Evolutionary conservation across 1,140 invertebrate genomes (phyloP).

Genomic region (Homarus americanus): DNA sequence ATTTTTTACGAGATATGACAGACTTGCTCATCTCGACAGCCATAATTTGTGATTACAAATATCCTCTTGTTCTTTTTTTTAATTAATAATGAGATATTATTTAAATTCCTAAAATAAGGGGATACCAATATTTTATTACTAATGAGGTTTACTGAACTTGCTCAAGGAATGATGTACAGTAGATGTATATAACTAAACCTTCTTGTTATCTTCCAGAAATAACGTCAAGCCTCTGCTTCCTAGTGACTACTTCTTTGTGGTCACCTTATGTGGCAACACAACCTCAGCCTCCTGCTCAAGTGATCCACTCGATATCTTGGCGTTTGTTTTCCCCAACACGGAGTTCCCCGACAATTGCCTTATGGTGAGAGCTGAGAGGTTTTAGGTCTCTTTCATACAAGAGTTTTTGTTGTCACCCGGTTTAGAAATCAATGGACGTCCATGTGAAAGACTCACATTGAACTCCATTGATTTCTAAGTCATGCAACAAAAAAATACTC

Average conservation of each 20-base stretch:
- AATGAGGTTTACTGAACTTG: too few relatives aligned
- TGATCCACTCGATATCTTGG: slow-evolving; percentile 2
- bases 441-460: neutral
- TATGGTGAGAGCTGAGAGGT: slow-evolving; percentile 29
- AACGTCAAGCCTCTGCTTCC: slow-evolving; percentile 45
- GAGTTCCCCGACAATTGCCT: slow-evolving; percentile 50
- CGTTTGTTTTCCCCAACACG: slow-evolving; percentile 63
- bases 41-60: too few relatives aligned
- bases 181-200: neutral
- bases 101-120: too few relatives aligned
- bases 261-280: slow-evolving; percentile 24
- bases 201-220: slow-evolving; percentile 4
- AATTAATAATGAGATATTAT: too few relatives aligned
- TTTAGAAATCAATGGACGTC: neutral
- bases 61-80: too few relatives aligned
- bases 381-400: too few relatives aligned
- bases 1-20: too few relatives aligned
- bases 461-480: too few relatives aligned
- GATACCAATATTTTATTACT: too few relatives aligned
- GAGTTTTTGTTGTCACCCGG: too few relatives aligned
- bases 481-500: too few relatives aligned
- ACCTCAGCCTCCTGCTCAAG: neutral
- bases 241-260: slow-evolving; percentile 59
- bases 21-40: too few relatives aligned
- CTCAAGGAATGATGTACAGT: neutral